Base-by-base conservation (phyloP, 2,888 invertebrate genomes). In the Lymantria monacha region DNA sequence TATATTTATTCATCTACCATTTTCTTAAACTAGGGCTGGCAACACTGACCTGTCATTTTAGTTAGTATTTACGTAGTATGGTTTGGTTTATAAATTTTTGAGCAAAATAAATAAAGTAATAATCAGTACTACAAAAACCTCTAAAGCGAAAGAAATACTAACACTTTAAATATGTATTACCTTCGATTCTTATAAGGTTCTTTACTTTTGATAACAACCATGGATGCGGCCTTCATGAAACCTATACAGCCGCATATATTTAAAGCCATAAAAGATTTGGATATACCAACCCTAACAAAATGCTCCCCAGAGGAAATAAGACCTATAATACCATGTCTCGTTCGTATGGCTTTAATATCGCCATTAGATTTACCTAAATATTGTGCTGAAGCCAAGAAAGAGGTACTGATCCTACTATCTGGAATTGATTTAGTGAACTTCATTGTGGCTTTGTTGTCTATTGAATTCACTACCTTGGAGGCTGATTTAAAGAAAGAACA, bases 341-440 rank as follows among this genome's bases (percentile, higher is more conserved):
- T 98, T 37, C 94, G 99, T 46, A 98, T 98, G 96, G 97, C 98
- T 53, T 90, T 98, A 0, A 90, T 94, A 73, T 95, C 96, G 7
- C 97, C 98, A 0, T 86, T 97, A 48, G 98, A 98, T 76, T 95
- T 95, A 41, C 97, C 97, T 0, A 94, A 94, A 71, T 94, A 95
- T 51, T 98, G 97, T 79, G 94, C 95, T 42, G 95, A 95, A 69
- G 95, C 95, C 36, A 95, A 97, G 67, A 97, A 97, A 81, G 95
- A 96, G 72, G 96, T 98, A 47, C 88, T 98, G 1, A 96, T 96
- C n/a, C 93, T 98, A 44, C 92, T 98, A 0, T 96, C 97, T 0
- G 97, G 97, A 7, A 96, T 98, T 66, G 98, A 98, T 81, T 93
- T 97, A 48, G 98, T 98, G 0, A 99, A 99, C 83, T 97, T 97